phyloP scores from a whole-genome alignment of 2,888 invertebrate species.

The Ichneumoninae sp. region DNA sequence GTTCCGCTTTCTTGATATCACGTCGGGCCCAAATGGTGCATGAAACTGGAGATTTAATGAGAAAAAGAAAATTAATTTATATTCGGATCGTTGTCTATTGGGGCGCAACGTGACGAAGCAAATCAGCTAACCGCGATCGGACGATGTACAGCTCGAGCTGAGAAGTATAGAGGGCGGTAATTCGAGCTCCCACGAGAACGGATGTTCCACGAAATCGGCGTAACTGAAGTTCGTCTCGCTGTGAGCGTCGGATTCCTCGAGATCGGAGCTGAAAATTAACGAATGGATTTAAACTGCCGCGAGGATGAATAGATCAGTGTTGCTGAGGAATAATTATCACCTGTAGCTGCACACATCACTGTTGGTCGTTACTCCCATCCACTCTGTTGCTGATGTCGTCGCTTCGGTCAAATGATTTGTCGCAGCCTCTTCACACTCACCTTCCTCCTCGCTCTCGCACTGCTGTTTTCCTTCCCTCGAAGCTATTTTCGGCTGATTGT shows the following conservation, averaged over 20 bases:
- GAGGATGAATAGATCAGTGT: not conserved
- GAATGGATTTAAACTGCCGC: not conserved
- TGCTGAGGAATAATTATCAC: conserved; percentile 66
- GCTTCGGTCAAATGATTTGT: conserved; percentile 87
- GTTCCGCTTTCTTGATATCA: conserved; percentile 95
- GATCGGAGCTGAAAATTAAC: conserved; percentile 87
- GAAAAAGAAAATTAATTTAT: not conserved
- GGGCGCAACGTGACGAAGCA: not conserved
- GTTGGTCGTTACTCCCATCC: conserved; percentile 95
- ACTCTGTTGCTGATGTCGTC: conserved; percentile 90
- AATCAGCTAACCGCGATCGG: conserved; percentile 89
- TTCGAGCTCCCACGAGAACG: conserved; percentile 88
- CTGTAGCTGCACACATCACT: conserved; percentile 94
- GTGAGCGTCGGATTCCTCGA: conserved; percentile 86
- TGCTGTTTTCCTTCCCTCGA: conserved; percentile 74
- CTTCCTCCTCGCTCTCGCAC: conserved; percentile 88
- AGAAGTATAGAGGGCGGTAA: conserved; percentile 91
- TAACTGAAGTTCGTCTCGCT: conserved; percentile 81
- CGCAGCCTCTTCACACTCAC: conserved; percentile 87
- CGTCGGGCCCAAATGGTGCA: conserved; percentile 97
- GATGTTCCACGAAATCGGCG: conserved; percentile 84
- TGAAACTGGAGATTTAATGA: conserved; percentile 88
- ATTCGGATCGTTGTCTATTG: not conserved
- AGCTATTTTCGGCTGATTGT: conserved; percentile 66
- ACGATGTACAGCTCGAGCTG: conserved; percentile 89